Base-by-base conservation (phyloP, 2,888 invertebrate species). In the Megaustenia siamemsis region DNA sequence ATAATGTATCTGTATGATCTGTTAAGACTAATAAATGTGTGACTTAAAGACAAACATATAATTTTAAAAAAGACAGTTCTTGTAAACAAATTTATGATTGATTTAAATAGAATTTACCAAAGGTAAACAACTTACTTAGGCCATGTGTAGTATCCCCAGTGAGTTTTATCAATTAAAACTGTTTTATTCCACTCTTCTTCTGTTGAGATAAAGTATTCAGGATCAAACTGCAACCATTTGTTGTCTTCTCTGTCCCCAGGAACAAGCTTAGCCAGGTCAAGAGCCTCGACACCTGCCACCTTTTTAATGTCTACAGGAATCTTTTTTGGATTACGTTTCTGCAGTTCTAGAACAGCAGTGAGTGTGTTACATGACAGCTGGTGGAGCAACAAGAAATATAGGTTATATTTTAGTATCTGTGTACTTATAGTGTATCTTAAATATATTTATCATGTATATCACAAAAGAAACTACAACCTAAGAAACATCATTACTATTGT, bases 101-200 rank as follows among this genome's bases (percentile, higher is more conserved):
- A 45, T 45, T 45, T 6, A 45, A 6, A 45, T 71, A 6, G 12
- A 3, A 60, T 40, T 60, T 56, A 38, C 24, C 15, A 38, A 60
- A 28, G 24, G 6, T 76, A n/a, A n/a, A 60, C 24, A 66, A 78
- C 78, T 83, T 88, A 93, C 94, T 93, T 93, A 24, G 95, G 95
- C 95, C 95, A 96, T 21, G 91, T 92, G 90, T 95, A 95, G 90
- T 94, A 95, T n/a, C 95, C 95, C 93, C 94, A 93, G 91, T 95
- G 95, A 12, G 95, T 95, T 86, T 96, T 95, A 91, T 97, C 96
- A 38, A 97, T 95, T 91, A 96, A 96, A 92, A 96, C 95, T 0
- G 95, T 95, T 87, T 95, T 95, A 86, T 97, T 96, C 97, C 97
- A 98, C 85, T 96, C 96, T 85, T 96, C 95, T 77, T 95, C 95